Conservation (phyloP, 2,113 vertebrate species). For the Ctenomys sociabilis region DNA sequence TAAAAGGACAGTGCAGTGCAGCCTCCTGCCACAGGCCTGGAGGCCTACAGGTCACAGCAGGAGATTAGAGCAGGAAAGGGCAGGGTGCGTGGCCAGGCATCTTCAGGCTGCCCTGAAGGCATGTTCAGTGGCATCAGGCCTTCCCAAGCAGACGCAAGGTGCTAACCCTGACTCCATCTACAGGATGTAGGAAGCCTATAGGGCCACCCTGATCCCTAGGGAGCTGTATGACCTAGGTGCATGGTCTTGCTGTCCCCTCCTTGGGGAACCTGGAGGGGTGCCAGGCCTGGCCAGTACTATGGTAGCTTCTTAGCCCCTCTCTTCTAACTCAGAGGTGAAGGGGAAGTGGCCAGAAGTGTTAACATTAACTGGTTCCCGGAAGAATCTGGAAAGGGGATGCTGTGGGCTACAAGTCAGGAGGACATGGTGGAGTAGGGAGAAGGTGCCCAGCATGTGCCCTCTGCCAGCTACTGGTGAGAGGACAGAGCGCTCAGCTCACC, state of each 20-base stretch:
- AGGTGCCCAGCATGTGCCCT: too few species aligned
- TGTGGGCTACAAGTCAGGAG: background rate
- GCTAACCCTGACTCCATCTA: background rate
- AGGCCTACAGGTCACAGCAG: background rate
- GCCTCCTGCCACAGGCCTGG: background rate
- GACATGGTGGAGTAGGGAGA: background rate
- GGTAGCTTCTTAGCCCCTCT: background rate
- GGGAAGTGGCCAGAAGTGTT: too few species aligned
- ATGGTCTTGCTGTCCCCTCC: background rate
- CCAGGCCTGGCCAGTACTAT: background rate
- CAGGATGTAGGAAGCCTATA: too few species aligned
- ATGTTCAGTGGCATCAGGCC: background rate
- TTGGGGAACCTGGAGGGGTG: background rate
- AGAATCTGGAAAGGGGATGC: background rate
- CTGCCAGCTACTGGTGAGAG: background rate
- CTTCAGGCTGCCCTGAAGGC: background rate
- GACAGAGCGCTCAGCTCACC: too few species aligned
- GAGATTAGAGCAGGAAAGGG: background rate
- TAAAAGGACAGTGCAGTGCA: background rate
- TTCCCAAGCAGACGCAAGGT: background rate
- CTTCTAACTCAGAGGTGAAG: background rate
- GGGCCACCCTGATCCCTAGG: background rate
- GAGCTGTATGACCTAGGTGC: background rate
- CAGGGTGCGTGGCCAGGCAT: background rate
- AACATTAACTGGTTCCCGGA: background rate